Evolutionary conservation across 2,113 vertebrate species (phyloP).

Genomic region (Rhinopomastus cyanomelas): DNA sequence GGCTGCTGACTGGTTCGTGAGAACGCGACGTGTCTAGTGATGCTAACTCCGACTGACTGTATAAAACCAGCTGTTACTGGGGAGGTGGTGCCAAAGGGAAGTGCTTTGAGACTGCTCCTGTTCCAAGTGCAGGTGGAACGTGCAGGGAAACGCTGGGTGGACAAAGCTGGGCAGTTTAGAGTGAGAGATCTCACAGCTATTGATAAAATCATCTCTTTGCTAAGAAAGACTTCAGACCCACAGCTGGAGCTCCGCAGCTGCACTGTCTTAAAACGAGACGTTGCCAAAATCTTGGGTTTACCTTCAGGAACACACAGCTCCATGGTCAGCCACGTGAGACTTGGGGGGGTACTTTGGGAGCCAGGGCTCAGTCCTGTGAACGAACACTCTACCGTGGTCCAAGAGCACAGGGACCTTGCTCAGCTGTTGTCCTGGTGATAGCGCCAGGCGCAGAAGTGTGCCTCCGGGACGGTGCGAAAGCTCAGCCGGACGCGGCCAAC

Average conservation of each 20-base stretch:
- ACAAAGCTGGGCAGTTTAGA: neutral
- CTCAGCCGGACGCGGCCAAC: neutral
- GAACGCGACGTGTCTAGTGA: neutral
- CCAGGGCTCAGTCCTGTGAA: neutral
- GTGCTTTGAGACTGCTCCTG: neutral
- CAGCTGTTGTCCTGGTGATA: neutral
- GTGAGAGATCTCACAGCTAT: neutral
- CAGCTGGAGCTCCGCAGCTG: neutral
- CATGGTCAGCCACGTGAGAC: neutral
- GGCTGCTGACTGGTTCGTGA: neutral
- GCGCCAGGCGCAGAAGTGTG: neutral
- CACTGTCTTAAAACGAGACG: constrained; percentile 17
- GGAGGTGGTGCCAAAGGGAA: constrained; percentile 10
- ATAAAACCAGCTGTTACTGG: neutral
- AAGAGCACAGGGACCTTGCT: neutral
- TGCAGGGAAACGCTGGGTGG: neutral
- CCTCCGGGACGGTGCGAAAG: neutral
- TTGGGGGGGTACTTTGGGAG: neutral
- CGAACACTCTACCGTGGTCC: neutral
- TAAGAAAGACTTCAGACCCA: neutral
- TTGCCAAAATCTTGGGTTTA: constrained; percentile 42
- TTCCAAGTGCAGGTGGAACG: neutral
- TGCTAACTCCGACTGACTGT: neutral
- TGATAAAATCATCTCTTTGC: neutral
- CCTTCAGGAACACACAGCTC: neutral